Evolutionary conservation across 2,888 invertebrate genomes (phyloP), one percentile per base, ranked within the genome.

Genomic region (Trissoscelio sp.): DNA sequence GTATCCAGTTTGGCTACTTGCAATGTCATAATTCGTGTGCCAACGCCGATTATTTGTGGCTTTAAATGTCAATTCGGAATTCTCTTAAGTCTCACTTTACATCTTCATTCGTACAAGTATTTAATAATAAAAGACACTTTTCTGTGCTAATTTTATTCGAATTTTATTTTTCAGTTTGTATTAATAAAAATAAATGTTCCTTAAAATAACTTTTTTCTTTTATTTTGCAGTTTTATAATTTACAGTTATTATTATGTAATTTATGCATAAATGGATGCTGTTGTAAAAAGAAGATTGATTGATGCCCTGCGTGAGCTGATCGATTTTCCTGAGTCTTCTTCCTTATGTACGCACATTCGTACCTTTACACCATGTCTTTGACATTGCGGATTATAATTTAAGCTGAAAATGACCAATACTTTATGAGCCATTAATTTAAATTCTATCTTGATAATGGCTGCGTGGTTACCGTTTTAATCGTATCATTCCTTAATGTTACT

Each of bases 1-100:
- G n/a, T n/a, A n/a, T 77, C 75, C 75, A 75, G 75, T 75, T 67
- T 75, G 75, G 75, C 60, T 60, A 53, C 75, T 75, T 67, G 60
- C 75, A 67, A 31, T 75, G 67, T 53, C 67, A 75, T 34, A 75
- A 75, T 75, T 75, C 34, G 39, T 51, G 39, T 28, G 20, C 16
- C 14, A 46, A 44, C 16, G 28, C 24, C 37, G 48, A 75, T 39
- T 44, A 75, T 75, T 57, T 57, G 14, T 60, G 44, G 9, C 12
- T 37, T 31, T 31, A 12, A 9, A 58, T 16, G 37, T 57, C 48
- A 46, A 57, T 18, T 58, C 48, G 57, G 22, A 70, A 58, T 69
- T 5, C 28, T 12, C 31, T 11, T 2, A 24, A 28, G 22, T 28
- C 42, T 22, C 48, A 3, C 11, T 20, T 44, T 20, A 57, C 39